Base-by-base conservation (phyloP, 1,140 invertebrate species). In the Chironomus striatipennis region DNA sequence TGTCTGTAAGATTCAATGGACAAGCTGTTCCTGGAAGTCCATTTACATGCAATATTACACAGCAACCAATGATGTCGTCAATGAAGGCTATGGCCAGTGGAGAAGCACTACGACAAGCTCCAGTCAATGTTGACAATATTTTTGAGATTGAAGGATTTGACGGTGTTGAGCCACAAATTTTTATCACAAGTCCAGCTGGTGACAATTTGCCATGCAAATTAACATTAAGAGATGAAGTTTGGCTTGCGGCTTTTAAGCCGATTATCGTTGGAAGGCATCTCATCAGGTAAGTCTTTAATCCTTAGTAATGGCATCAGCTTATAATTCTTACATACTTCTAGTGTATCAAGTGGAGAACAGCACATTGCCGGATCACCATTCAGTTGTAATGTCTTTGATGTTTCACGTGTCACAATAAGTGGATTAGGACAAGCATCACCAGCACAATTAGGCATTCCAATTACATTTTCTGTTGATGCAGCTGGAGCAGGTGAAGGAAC, bases 401-500 rank as follows among this genome's bases (percentile, higher is more conserved):
- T 96, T 0, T 90, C 89, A 7, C 90, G 93, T 79, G 93, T 97
- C 1, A 86, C 89, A 77, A 92, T 96, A 8, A 89, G 90, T 18
- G 92, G 93, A 9, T 82, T 91, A 73, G 89, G 86, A 17, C 85
- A 83, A 73, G 83, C 85, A 2, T 84, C 81, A 0, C 86, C 87
- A 0, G 87, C 87, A n/a, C 87, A 88, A 78, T 86, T 95, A 2
- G 92, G 93, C 0, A 91, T 93, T 78, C 91, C 93, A 3, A 90
- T 93, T 0, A 95, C 93, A 0, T 95, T 96, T 80, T 93, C 91
- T 77, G 96, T 98, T 47, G 96, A 99, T 85, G 96, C 96, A 0
- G 95, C 94, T 0, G 91, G 95, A 79, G 96, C 96, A 24, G 97
- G 97, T 0, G 95, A 98, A 83, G 97, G 97, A 10, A 98, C 96